A percentile compares a stretch with the other conserved stretches of the same genome.
Evolutionary conservation across 2,888 invertebrate genomes (phyloP).

Genomic region (Mimumesa dahlbomi): DNA sequence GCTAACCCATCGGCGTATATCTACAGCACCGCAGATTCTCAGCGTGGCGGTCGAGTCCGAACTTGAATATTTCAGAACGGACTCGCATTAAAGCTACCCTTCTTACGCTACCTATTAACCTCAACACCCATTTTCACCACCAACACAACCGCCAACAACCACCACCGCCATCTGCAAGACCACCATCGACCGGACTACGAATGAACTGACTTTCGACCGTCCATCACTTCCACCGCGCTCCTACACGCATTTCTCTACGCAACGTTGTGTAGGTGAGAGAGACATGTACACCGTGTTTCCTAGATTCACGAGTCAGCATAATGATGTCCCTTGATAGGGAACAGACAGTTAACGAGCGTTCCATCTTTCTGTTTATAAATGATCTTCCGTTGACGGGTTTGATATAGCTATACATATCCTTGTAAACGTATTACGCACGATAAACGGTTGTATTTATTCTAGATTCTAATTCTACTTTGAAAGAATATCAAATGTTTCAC

Average conservation of each 20-base stretch:
- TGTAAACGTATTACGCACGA: too few relatives aligned
- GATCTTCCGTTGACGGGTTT: slow-evolving; percentile 5
- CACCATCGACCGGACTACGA: slow-evolving; percentile 67
- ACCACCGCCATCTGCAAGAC: slow-evolving; percentile 45
- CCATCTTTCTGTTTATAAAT: slow-evolving; percentile 5
- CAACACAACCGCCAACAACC: slow-evolving; percentile 26
- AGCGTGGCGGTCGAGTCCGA: slow-evolving; percentile 71
- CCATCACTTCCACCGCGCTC: slow-evolving; percentile 38
- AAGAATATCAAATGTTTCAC: too few relatives aligned
- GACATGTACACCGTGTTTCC: slow-evolving; percentile 37
- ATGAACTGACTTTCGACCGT: slow-evolving; percentile 70
- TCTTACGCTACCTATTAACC: slow-evolving; percentile 79
- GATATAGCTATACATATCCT: background rate
- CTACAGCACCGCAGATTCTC: slow-evolving; percentile 74
- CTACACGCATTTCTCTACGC: slow-evolving; percentile 16
- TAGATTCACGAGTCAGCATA: slow-evolving; percentile 49
- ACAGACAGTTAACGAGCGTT: slow-evolving; percentile 23
- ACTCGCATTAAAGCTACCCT: slow-evolving; percentile 79
- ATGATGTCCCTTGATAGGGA: slow-evolving; percentile 39
- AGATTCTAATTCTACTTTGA: too few relatives aligned
- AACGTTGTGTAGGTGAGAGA: slow-evolving; percentile 37
- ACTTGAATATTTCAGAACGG: slow-evolving; percentile 79
- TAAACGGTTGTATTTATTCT: too few relatives aligned
- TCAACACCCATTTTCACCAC: slow-evolving; percentile 68
- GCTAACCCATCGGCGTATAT: slow-evolving; percentile 70